Percentiles rank a stretch among this genome's conserved stretches.
phyloP scores from a whole-genome alignment of 2,888 invertebrate genomes.

The Himalopsyche japonica region DNA sequence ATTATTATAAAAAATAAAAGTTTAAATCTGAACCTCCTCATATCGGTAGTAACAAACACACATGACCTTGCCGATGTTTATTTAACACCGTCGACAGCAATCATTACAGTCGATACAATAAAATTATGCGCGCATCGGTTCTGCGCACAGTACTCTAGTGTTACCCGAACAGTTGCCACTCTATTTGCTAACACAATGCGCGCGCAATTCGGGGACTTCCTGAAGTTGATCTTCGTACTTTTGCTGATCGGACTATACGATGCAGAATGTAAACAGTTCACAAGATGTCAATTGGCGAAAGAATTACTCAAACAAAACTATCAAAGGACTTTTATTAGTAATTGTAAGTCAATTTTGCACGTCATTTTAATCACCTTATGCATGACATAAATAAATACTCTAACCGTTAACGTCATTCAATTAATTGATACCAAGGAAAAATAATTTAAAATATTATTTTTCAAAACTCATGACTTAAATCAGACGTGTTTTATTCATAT shows the following conservation, averaged over 20 bases:
- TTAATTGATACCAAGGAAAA: too few species aligned
- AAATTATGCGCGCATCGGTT: background rate
- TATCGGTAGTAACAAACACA: background rate
- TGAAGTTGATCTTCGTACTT: constrained; percentile 11
- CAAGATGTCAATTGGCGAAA: constrained; percentile 69
- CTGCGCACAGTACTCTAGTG: background rate
- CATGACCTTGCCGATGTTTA: background rate
- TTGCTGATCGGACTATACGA: background rate
- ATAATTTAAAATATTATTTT: too few species aligned
- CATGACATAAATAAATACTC: too few species aligned
- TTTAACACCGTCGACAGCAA: background rate
- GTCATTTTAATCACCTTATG: too few species aligned
- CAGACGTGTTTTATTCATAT: too few species aligned
- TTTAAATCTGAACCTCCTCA: background rate
- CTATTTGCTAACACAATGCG: constrained; percentile 24
- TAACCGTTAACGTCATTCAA: too few species aligned
- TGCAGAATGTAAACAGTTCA: constrained; percentile 60
- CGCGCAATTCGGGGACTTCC: constrained; percentile 23
- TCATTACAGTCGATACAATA: background rate
- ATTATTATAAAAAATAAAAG: too few species aligned
- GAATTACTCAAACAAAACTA: constrained; percentile 67
- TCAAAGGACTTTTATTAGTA: constrained; percentile 68
- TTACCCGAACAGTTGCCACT: background rate
- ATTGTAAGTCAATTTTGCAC: constrained; percentile 62
- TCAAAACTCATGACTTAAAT: too few species aligned